A percentile compares a stretch with the other conserved stretches of the same genome.
These are phyloP conservation scores for Novumbra hubbsi DNA, from an alignment of 2,797 vertebrate species.

Conservation along the genomic window DNA sequence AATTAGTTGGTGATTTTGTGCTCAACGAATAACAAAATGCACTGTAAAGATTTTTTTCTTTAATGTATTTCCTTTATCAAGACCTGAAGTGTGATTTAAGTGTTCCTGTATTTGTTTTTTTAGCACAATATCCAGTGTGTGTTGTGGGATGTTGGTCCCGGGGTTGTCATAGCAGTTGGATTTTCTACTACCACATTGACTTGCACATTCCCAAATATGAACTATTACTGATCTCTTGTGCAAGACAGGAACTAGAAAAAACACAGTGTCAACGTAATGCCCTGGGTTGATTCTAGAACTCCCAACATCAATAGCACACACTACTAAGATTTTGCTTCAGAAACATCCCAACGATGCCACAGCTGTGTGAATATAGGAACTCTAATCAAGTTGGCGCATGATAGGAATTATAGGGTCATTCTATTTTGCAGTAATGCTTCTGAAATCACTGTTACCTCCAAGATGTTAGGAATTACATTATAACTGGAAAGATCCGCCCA, in stretches of 20 bases:
- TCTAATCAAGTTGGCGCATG: background rate
- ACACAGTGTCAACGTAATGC: slow-evolving; percentile 13
- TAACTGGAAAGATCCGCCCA: background rate
- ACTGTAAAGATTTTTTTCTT: too few relatives aligned
- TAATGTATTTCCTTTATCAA: too few relatives aligned
- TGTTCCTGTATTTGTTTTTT: background rate
- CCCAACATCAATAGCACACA: slow-evolving; percentile 28
- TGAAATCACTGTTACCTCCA: background rate
- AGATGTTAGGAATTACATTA: slow-evolving; percentile 10
- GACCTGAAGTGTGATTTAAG: too few relatives aligned
- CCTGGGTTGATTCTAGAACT: slow-evolving; percentile 31
- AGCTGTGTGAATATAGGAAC: background rate
- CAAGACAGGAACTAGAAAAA: slow-evolving; percentile 12
- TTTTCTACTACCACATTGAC: slow-evolving; percentile 2
- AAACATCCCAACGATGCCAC: background rate
- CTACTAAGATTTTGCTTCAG: background rate
- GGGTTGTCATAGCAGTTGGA: background rate
- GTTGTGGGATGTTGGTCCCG: background rate
- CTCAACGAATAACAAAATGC: too few relatives aligned
- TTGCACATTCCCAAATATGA: slow-evolving; percentile 2
- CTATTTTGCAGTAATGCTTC: background rate
- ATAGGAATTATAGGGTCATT: background rate
- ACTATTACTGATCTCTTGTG: slow-evolving; percentile 20
- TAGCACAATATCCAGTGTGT: background rate
- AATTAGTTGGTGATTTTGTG: too few relatives aligned